Conservation (phyloP, 2,113 vertebrate species). For the Odocoileus hemionus region DNA sequence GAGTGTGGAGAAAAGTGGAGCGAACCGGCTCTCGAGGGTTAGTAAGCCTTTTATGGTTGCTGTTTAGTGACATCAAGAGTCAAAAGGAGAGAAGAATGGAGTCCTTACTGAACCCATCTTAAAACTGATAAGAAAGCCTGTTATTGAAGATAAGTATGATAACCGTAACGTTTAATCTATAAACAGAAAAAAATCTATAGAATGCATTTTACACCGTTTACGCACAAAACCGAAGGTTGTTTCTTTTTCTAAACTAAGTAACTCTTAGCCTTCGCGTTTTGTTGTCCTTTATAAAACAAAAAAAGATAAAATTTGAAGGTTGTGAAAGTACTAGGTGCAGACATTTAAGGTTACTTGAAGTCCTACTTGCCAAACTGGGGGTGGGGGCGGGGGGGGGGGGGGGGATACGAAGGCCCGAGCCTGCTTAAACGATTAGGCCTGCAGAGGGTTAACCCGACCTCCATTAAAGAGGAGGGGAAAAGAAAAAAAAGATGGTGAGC, state of each 20-base stretch:
- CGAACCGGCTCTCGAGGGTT: not conserved
- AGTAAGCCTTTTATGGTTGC: not conserved
- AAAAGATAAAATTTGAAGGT: not conserved
- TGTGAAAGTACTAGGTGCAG: not conserved
- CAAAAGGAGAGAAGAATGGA: not conserved
- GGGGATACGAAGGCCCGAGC: not conserved
- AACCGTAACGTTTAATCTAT: not conserved
- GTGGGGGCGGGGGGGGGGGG: not conserved
- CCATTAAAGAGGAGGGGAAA: constrained; percentile 7
- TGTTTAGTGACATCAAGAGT: not conserved
- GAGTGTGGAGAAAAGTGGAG: not conserved
- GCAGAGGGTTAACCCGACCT: constrained; percentile 46
- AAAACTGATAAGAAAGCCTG: not conserved
- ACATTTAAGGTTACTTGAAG: not conserved
- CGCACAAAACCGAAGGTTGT: not conserved
- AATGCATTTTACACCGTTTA: not conserved
- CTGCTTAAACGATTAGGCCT: constrained; percentile 29
- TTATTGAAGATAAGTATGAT: not conserved
- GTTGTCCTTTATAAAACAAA: not conserved
- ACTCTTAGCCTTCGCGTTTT: not conserved
- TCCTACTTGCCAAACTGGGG: not conserved
- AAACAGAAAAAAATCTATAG: too few relatives aligned
- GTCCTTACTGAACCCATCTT: not conserved
- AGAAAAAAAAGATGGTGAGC: not conserved
- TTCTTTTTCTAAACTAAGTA: not conserved